Evolutionary conservation across 2,888 invertebrate genomes (phyloP).

Genomic region (Caenorhabditis sulstoni): DNA sequence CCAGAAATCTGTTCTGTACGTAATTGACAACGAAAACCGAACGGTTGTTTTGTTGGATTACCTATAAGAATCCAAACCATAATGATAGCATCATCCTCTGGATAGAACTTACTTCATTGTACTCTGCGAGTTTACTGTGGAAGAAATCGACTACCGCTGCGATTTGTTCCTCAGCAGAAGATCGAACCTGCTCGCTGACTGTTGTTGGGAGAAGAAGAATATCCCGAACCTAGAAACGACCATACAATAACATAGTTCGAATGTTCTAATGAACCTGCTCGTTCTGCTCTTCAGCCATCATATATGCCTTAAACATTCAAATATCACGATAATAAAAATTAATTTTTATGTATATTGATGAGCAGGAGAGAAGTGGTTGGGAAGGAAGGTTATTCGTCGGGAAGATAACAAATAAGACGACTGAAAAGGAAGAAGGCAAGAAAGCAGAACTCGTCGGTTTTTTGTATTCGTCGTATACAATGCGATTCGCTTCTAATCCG

Average conservation of each 20-base stretch:
- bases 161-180: conserved; percentile 59
- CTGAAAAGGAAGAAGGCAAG: not conserved
- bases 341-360: too few species aligned
- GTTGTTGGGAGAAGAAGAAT: conserved; percentile 64
- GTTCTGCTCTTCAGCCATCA: conserved; percentile 55
- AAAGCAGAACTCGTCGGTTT: not conserved
- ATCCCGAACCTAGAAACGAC: conserved; percentile 62
- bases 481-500: too few species aligned
- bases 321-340: conserved; percentile 11
- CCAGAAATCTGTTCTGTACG: conserved; percentile 67
- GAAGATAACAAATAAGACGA: conserved; percentile 6
- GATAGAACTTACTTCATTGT: conserved; percentile 61
- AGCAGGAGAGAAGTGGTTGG: too few species aligned
- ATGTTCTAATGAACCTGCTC: conserved; percentile 34
- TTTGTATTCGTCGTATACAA: too few species aligned
- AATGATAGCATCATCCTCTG: not conserved
- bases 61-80: conserved; percentile 27
- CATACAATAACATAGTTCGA: not conserved
- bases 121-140: conserved; percentile 62
- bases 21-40: conserved; percentile 69
- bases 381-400: not conserved
- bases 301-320: conserved; percentile 59
- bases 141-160: conserved; percentile 57
- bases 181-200: conserved; percentile 46
- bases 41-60: conserved; percentile 55